These are phyloP conservation scores for Portevinia maculata DNA, from an alignment of 2,888 invertebrate species.

Conservation along the genomic window DNA sequence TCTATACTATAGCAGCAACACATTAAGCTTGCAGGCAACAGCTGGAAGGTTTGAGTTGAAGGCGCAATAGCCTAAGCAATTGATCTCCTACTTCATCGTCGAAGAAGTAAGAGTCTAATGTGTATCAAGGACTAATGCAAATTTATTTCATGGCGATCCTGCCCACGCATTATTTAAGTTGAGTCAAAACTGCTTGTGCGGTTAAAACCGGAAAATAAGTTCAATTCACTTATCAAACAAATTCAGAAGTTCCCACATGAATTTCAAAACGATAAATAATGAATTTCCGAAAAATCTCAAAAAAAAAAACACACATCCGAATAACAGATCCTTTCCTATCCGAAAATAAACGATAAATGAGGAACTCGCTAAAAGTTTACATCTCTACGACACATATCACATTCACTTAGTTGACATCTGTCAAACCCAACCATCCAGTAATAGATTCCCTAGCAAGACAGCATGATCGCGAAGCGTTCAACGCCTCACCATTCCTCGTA, in stretches of 20 bases:
- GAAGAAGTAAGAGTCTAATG: no score
- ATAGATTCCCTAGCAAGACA: constrained; percentile 61
- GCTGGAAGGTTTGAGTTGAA: no score
- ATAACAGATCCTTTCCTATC: constrained; percentile 34
- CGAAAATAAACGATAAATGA: constrained; percentile 55
- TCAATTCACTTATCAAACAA: not conserved
- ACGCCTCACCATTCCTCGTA: constrained; percentile 13
- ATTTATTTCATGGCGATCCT: no score
- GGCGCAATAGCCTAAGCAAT: no score
- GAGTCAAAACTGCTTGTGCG: no score
- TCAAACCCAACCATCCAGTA: constrained; percentile 61
- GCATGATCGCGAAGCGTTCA: constrained; percentile 47
- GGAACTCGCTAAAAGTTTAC: constrained; percentile 57
- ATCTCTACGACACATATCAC: constrained; percentile 65
- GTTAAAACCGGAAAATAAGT: no score
- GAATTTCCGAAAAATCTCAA: not conserved
- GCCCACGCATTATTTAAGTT: no score
- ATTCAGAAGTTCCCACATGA: not conserved
- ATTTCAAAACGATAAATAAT: constrained; percentile 1
- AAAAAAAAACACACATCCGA: constrained; percentile 5
- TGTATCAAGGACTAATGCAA: no score
- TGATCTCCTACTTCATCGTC: no score
- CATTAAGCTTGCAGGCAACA: no score
- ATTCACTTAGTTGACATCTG: constrained; percentile 71
- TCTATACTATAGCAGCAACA: no score